Evolutionary conservation across 2,113 vertebrate genomes (phyloP).

Genomic region (Anhinga rufa): DNA sequence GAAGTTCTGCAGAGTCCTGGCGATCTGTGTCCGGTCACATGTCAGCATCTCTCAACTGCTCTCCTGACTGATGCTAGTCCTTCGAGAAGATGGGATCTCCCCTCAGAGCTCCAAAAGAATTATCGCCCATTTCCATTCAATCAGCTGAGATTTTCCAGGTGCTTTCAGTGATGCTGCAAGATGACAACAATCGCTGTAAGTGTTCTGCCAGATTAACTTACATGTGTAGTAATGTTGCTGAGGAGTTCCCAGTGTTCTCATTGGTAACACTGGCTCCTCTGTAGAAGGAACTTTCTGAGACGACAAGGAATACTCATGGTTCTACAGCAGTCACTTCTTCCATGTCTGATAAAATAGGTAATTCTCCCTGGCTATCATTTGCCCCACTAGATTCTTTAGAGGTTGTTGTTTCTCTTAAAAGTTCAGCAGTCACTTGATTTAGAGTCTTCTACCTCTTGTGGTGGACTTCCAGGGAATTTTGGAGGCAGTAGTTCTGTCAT

Average conservation of each 20-base stretch:
- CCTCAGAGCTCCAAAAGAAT: neutral
- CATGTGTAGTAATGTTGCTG: neutral
- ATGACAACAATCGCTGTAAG: neutral
- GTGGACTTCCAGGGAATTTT: neutral
- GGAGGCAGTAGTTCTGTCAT: neutral
- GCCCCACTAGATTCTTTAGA: neutral
- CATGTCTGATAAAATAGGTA: neutral
- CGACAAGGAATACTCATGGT: neutral
- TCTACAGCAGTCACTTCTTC: neutral
- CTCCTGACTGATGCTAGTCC: neutral
- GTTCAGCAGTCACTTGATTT: neutral
- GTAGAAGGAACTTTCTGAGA: neutral
- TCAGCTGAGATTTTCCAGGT: neutral
- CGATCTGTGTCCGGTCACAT: accelerated
- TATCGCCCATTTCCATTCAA: neutral
- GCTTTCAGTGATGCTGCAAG: neutral
- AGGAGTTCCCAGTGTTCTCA: neutral
- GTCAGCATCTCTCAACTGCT: neutral
- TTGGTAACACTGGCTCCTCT: neutral
- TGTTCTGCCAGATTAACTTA: neutral
- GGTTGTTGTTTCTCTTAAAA: neutral
- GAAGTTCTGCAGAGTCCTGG: neutral
- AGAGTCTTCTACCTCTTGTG: neutral
- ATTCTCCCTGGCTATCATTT: neutral
- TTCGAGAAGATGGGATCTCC: neutral